Evolutionary conservation across 1,140 invertebrate species (phyloP), one percentile per base, ranked within the genome.

Genomic region (Catajapyx aquilonaris): DNA sequence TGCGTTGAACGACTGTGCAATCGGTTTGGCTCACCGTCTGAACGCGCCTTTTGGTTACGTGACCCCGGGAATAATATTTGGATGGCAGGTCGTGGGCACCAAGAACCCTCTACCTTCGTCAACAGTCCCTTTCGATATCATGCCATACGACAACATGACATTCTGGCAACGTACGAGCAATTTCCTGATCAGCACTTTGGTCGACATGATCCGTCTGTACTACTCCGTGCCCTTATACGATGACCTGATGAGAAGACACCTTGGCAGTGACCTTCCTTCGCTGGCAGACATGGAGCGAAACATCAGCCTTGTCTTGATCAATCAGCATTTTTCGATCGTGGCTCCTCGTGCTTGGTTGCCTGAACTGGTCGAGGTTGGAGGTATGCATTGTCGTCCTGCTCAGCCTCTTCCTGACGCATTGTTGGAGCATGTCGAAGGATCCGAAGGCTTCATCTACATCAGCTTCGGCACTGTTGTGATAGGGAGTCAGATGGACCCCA

Each of bases 311-410:
- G 46, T 71, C 13, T 48, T 73, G 21, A 46, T 66, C 0, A 72
- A 72, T 40, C 58, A 52, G 16, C 62, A 73, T 45, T 61, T 60
- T 19, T 56, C 61, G 0, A 45, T 68, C 5, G 56, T 59, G 18
- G 55, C 56, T 17, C 55, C 64, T 0, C 51, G 56, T 5, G 62
- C 66, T 0, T 50, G 60, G 20, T 43, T 64, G 0, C 63, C 64
- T 20, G 69, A 68, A 41, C 55, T 75, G 11, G 53, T 75, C 25
- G 68, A 73, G 46, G 53, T 76, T 11, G 68, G 68, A 0, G 68
- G 67, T 1, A 51, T 73, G 41, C 69, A 71, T 15, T 34, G 20
- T 50, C 57, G 31, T 44, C 48, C 0, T 44, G 46, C 22, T 20
- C 23, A 31, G 0, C n/a, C 44, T 10, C 42, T 44, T 1, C 10